Conservation (phyloP, 2,888 invertebrate species). For the Amphipoea oculea region DNA sequence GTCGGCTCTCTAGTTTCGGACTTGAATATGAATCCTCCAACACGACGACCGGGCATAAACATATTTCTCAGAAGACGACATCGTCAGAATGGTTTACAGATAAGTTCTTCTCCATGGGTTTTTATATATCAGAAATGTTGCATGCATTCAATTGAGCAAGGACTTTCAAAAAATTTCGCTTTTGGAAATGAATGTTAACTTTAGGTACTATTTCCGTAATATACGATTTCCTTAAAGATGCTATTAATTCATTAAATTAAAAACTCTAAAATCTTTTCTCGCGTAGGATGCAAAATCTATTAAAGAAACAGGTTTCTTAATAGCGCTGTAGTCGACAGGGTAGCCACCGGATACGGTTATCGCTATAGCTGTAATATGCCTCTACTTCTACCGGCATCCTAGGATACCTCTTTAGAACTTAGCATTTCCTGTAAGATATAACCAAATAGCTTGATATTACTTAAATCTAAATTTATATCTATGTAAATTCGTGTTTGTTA, state of each 20-base stretch:
- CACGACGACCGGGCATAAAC: slow-evolving; percentile 73
- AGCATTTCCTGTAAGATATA: slow-evolving; percentile 34
- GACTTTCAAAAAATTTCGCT: background rate
- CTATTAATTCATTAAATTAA: background rate
- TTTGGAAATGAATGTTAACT: background rate
- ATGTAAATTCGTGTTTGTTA: background rate
- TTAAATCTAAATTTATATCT: background rate
- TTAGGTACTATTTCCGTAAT: slow-evolving; percentile 1
- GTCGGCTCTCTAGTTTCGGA: slow-evolving; percentile 87
- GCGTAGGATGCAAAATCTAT: slow-evolving; percentile 34
- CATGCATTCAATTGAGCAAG: slow-evolving; percentile 8
- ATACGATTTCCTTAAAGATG: background rate
- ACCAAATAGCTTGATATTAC: slow-evolving; percentile 9
- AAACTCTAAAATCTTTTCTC: slow-evolving; percentile 2
- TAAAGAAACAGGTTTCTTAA: slow-evolving; percentile 58
- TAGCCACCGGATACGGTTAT: slow-evolving; percentile 61
- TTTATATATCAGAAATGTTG: slow-evolving; percentile 35
- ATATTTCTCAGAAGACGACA: slow-evolving; percentile 74
- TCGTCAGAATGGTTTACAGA: slow-evolving; percentile 60
- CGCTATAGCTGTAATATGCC: slow-evolving; percentile 54
- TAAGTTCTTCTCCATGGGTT: slow-evolving; percentile 56
- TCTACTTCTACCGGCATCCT: slow-evolving; percentile 47
- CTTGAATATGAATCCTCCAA: slow-evolving; percentile 87
- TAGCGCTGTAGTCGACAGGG: slow-evolving; percentile 36
- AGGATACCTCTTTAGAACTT: slow-evolving; percentile 38